Conservation (phyloP, 2,888 invertebrate genomes). For the Melanargia galathea region DNA sequence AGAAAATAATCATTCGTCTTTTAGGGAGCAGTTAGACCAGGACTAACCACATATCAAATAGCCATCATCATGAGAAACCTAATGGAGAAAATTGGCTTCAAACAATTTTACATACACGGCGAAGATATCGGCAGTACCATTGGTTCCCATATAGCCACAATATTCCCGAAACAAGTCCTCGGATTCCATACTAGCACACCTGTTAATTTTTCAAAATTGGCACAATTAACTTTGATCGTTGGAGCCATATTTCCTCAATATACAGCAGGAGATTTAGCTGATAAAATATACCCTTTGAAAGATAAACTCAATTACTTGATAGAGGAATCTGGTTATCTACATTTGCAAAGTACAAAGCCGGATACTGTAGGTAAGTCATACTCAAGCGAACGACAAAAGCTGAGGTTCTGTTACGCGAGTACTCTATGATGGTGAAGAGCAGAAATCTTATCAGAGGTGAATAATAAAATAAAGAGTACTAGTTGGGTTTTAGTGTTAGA, state of each 20-base stretch:
- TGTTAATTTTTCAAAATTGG: slow-evolving; percentile 57
- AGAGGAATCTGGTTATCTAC: slow-evolving; percentile 84
- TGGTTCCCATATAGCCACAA: slow-evolving; percentile 81
- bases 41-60: slow-evolving; percentile 81
- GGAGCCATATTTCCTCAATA: slow-evolving; percentile 78
- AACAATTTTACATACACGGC: slow-evolving; percentile 87
- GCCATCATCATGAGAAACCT: slow-evolving; percentile 85
- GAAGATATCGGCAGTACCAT: slow-evolving; percentile 89
- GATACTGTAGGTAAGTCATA: slow-evolving; percentile 87
- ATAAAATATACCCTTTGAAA: slow-evolving; percentile 78
- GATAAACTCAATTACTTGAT: slow-evolving; percentile 58
- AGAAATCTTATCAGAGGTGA: slow-evolving; percentile 14
- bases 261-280: slow-evolving; percentile 68
- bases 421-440: background rate
- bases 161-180: slow-evolving; percentile 83
- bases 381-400: background rate
- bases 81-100: slow-evolving; percentile 86
- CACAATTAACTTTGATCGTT: slow-evolving; percentile 59
- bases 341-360: slow-evolving; percentile 91
- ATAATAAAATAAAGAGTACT: no score
- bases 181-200: slow-evolving; percentile 86
- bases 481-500: no score
- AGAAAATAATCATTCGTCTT: slow-evolving; percentile 29
- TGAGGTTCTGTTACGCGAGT: background rate
- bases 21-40: slow-evolving; percentile 81